These are phyloP conservation scores for Ernsta delagoae DNA, from an alignment of 2,888 invertebrate species.

Conservation along the genomic window DNA sequence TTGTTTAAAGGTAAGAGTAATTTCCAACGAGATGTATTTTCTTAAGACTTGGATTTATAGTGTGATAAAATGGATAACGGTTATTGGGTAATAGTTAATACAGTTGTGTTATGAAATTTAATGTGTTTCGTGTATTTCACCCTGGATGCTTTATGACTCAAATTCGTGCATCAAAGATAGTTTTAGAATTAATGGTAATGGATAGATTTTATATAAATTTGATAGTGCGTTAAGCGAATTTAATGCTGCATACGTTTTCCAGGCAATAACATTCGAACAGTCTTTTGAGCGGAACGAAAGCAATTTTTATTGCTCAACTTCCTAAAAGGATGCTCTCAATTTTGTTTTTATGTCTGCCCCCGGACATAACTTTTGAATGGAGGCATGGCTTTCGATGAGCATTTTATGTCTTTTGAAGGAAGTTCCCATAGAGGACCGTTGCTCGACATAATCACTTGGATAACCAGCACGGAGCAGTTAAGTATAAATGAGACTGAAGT, in stretches of 20 bases:
- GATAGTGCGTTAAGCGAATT: slow-evolving; percentile 27
- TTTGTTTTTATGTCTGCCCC: slow-evolving; percentile 45
- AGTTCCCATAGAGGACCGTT: slow-evolving; percentile 39
- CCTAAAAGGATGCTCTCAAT: slow-evolving; percentile 45
- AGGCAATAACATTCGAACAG: slow-evolving; percentile 35
- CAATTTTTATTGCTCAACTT: slow-evolving; percentile 43
- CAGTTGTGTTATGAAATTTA: neutral
- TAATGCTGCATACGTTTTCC: slow-evolving; percentile 34
- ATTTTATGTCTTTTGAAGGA: slow-evolving; percentile 44
- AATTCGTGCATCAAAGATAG: slow-evolving; percentile 6
- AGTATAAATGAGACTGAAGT: slow-evolving; percentile 14
- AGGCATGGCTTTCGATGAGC: slow-evolving; percentile 44
- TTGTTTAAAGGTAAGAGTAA: neutral
- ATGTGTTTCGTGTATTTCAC: slow-evolving; percentile 5
- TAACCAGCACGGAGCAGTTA: slow-evolving; percentile 18
- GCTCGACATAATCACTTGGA: slow-evolving; percentile 28
- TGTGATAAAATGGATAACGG: neutral
- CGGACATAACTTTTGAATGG: slow-evolving; percentile 47
- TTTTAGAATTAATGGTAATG: slow-evolving; percentile 32
- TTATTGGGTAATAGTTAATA: neutral
- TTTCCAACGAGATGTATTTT: neutral
- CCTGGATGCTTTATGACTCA: neutral
- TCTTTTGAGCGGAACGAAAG: slow-evolving; percentile 39
- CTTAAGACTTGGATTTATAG: neutral
- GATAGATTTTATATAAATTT: slow-evolving; percentile 31